These are phyloP conservation scores for Periophthalmus modestus DNA, from an alignment of 2,113 vertebrate genomes.

Conservation along the genomic window DNA sequence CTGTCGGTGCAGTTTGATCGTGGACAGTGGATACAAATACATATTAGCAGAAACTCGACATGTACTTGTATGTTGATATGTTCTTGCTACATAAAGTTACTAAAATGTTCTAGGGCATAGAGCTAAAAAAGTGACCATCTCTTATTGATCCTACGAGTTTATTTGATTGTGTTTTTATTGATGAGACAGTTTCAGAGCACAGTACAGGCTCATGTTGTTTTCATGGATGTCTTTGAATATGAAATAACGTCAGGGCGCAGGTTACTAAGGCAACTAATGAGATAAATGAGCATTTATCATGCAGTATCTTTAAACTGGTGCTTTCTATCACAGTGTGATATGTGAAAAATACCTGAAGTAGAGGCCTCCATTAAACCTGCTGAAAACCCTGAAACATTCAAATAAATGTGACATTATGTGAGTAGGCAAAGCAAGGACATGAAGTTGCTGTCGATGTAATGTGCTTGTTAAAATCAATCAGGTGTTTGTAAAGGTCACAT, in stretches of 20 bases:
- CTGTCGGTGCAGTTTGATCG: too few species aligned
- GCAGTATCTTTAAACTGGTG: neutral
- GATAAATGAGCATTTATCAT: neutral
- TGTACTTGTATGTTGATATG: too few species aligned
- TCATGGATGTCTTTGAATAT: neutral
- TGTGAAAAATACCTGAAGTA: neutral
- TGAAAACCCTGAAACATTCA: conserved; percentile 7
- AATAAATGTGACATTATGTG: conserved; percentile 23
- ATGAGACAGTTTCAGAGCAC: too few species aligned
- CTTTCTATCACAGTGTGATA: neutral
- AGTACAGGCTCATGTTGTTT: too few species aligned
- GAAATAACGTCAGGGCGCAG: neutral
- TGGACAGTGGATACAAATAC: too few species aligned
- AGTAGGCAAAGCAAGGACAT: conserved; percentile 25
- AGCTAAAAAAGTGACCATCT: too few species aligned
- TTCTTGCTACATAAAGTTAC: too few species aligned
- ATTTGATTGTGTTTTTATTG: too few species aligned
- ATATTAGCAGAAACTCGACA: too few species aligned
- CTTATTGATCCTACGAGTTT: too few species aligned
- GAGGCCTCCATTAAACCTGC: neutral
- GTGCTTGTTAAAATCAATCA: conserved; percentile 28
- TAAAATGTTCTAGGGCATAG: too few species aligned
- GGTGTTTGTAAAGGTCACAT: conserved; percentile 5
- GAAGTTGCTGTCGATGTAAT: conserved; percentile 23
- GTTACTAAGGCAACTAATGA: too few species aligned